Evolutionary conservation across 2,113 vertebrate species (phyloP).

Genomic region (Vulpes vulpes): DNA sequence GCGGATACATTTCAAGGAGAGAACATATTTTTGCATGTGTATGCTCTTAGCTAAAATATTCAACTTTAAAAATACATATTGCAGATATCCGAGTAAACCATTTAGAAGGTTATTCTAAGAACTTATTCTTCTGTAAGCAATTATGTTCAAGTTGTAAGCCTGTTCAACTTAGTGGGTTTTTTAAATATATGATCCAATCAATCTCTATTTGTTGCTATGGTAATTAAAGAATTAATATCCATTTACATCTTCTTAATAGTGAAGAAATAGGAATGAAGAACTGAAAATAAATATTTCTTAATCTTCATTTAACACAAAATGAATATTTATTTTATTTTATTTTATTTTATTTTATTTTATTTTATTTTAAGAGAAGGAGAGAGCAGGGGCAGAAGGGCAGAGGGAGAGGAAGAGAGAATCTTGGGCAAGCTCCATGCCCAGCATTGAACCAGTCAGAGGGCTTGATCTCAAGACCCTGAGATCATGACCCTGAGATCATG

Average conservation of each 20-base stretch:
- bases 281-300: background rate
- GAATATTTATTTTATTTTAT: background rate
- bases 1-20: background rate
- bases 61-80: background rate
- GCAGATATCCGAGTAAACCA: background rate
- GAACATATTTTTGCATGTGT: background rate
- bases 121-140: background rate
- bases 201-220: background rate
- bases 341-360: background rate
- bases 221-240: background rate
- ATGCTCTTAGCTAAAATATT: background rate
- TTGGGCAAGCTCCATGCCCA: background rate
- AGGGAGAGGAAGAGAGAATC: background rate
- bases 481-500: background rate
- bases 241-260: slow-evolving; percentile 14
- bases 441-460: background rate
- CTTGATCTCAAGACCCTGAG: background rate
- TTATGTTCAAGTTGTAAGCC: background rate
- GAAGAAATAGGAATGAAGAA: background rate
- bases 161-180: background rate
- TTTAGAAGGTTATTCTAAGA: background rate
- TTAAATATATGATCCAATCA: background rate
- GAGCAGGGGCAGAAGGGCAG: background rate
- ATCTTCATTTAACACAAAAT: background rate
- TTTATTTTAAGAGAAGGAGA: background rate